These are phyloP conservation scores for Portunus trituberculatus DNA, from an alignment of 1,140 invertebrate genomes.

Conservation along the genomic window DNA sequence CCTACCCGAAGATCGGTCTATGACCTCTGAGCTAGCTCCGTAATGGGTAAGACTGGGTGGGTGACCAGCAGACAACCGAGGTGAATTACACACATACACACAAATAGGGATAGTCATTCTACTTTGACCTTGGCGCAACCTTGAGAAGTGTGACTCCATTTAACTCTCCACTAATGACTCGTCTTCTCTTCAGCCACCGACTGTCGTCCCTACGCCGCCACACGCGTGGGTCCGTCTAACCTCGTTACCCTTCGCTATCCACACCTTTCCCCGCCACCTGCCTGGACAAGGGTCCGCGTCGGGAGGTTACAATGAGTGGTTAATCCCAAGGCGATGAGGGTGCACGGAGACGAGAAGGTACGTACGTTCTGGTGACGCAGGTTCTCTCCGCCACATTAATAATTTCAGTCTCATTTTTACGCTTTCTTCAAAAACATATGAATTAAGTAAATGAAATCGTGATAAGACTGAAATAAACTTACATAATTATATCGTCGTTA, in stretches of 20 bases:
- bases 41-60: too few relatives aligned
- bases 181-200: not conserved
- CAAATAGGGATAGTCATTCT: too few relatives aligned
- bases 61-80: too few relatives aligned
- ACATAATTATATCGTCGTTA: too few relatives aligned
- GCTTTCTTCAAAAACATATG: not conserved
- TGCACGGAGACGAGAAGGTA: not conserved
- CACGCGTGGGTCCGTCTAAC: not conserved
- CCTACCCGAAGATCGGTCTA: too few relatives aligned
- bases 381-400: not conserved
- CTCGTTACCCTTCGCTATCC: not conserved
- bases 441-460: too few relatives aligned
- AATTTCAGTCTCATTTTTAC: not conserved
- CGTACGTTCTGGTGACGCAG: not conserved
- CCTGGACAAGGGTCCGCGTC: not conserved
- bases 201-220: not conserved
- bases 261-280: not conserved
- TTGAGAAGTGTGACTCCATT: constrained; percentile 1
- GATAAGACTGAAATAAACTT: too few relatives aligned
- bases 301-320: not conserved
- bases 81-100: too few relatives aligned
- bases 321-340: not conserved
- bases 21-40: too few relatives aligned
- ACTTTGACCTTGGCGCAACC: not conserved
- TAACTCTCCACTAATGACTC: not conserved